These are phyloP conservation scores for Chymomyza fuscimana DNA, from an alignment of 2,888 invertebrate genomes.

Conservation along the genomic window DNA sequence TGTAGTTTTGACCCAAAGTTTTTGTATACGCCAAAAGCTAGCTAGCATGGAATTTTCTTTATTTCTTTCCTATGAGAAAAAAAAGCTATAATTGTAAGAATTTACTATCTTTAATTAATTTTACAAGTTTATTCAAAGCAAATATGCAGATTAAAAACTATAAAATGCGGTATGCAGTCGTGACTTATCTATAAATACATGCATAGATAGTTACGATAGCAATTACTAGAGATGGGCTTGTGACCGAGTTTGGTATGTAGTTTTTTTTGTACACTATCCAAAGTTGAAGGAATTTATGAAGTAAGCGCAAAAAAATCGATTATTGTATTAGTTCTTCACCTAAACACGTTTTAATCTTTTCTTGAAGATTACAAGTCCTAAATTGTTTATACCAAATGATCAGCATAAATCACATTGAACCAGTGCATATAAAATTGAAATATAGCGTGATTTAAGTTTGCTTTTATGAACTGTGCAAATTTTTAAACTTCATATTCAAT, in stretches of 20 bases:
- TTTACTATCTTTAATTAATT: background rate
- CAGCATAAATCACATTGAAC: no score
- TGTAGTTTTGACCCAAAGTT: background rate
- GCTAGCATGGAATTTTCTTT: background rate
- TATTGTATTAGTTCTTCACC: no score
- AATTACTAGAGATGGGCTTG: background rate
- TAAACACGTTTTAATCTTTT: no score
- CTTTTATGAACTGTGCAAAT: no score
- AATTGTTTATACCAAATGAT: no score
- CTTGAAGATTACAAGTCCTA: no score
- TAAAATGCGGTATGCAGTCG: background rate
- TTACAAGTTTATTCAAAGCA: constrained; percentile 15
- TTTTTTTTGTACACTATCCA: no score
- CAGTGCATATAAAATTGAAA: no score
- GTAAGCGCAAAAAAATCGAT: no score
- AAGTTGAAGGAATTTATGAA: no score
- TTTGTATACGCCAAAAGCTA: background rate
- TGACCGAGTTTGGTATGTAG: background rate
- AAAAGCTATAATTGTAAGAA: background rate
- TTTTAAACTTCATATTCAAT: no score
- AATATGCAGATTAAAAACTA: constrained; percentile 7
- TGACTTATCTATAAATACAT: background rate
- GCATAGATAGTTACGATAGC: background rate
- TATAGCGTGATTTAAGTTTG: no score
- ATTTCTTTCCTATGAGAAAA: background rate